Evolutionary conservation across 2,888 invertebrate genomes (phyloP), one percentile per base, ranked within the genome.

Genomic region (Anoncus sp.): DNA sequence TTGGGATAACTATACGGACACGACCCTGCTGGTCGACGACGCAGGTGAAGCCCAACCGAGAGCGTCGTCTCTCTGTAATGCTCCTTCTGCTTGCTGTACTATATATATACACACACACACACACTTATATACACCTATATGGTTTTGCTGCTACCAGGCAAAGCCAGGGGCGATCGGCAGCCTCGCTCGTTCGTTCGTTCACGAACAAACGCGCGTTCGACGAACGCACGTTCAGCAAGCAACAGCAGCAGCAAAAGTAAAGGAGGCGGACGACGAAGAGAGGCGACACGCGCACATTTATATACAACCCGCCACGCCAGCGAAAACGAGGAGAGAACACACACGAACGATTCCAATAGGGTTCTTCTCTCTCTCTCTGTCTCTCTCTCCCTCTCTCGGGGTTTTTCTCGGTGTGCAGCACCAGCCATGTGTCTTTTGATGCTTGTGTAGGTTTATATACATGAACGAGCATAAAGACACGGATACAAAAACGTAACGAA

Each of bases 211-310:
- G 57, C 63, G 65, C 66, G 60, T 75, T 70, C 75, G 75, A 57
- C 71, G 67, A 75, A 78, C 71, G 78, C 78, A 75, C 75, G 71
- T 75, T 67, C 75, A 78, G 78, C 75, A 70, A n/a, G n/a, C n/a
- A n/a, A n/a, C n/a, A n/a, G n/a, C n/a, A n/a, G n/a, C n/a, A n/a
- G 59, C 55, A 63, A 45, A 66, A 38, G 60, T 62, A 67, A 47
- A 51, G 77, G 77, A 70, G 74, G 74, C 38, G 62, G 67, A 65
- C 75, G 70, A 66, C 57, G 57, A 73, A 63, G 63, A 72, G 72
- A 57, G 47, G 57, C 55, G 63, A 65, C 55, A 78, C 70, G 78
- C 75, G 67, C 78, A 78, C 78, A 75, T 78, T 78, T 66, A 75
- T 70, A 74, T 20, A 76, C 51, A 60, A 49, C 55, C 62, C 65